phyloP scores from a whole-genome alignment of 2,797 vertebrate genomes.

The Neosilurus hyrtlii region DNA sequence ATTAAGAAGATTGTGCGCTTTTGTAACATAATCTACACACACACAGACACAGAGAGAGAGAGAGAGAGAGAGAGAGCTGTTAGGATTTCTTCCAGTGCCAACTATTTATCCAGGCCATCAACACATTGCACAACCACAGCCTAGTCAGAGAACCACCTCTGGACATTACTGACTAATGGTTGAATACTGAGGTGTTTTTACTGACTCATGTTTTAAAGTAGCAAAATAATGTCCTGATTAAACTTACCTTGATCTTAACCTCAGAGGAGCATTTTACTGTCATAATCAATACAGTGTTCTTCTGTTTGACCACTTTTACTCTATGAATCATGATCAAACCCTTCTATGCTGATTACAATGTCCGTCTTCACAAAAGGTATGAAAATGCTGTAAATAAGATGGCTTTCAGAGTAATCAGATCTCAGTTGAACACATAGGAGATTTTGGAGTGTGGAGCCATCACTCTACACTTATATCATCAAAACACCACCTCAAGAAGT shows the following conservation, averaged over 20 bases:
- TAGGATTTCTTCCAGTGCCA: conserved; percentile 29
- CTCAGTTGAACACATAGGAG: conserved; percentile 1
- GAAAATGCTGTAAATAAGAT: background rate
- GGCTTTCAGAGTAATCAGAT: background rate
- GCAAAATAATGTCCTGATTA: background rate
- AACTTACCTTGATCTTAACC: background rate
- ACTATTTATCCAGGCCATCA: conserved; percentile 38
- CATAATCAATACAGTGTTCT: background rate
- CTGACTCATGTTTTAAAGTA: background rate
- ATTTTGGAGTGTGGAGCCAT: background rate
- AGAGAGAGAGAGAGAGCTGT: background rate
- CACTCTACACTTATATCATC: background rate
- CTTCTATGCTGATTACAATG: background rate
- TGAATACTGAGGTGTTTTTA: background rate
- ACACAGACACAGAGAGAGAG: too few relatives aligned
- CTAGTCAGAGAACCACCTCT: conserved; percentile 29
- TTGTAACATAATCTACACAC: too few relatives aligned
- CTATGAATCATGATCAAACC: too few relatives aligned
- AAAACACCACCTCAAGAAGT: background rate
- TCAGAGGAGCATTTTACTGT: background rate
- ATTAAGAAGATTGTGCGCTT: too few relatives aligned
- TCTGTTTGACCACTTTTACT: background rate
- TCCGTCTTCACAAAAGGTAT: background rate
- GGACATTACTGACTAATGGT: background rate
- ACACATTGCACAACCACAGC: conserved; percentile 22